phyloP scores from a whole-genome alignment of 2,797 vertebrate species.

The Kryptolebias ocellatus region DNA sequence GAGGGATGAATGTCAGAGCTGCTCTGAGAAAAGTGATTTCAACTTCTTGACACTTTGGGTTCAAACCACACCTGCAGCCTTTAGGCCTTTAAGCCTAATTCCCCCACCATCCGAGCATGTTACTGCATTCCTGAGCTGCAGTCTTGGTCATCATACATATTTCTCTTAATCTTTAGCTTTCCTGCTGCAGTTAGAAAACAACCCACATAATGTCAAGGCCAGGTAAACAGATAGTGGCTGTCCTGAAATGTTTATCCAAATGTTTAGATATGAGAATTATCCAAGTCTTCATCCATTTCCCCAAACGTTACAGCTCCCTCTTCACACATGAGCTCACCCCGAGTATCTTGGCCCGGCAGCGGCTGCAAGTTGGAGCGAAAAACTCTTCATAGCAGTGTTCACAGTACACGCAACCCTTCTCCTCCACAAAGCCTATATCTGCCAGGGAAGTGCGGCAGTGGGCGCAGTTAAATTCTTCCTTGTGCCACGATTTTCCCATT shows the following conservation, averaged over 20 bases:
- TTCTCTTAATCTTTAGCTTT: constrained; percentile 4
- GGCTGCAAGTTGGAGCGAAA: constrained; percentile 93
- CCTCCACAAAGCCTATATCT: constrained; percentile 94
- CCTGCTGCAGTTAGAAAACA: not conserved
- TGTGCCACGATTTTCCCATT: constrained; percentile 96
- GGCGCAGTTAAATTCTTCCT: constrained; percentile 95
- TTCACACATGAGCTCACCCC: constrained; percentile 84
- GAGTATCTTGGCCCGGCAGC: constrained; percentile 94
- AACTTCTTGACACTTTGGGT: constrained; percentile 54
- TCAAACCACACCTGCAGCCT: constrained; percentile 59
- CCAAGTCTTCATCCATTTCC: too few species aligned
- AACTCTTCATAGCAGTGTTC: constrained; percentile 96
- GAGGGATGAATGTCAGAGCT: constrained; percentile 68
- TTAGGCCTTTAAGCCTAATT: constrained; percentile 49
- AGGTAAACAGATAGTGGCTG: too few species aligned
- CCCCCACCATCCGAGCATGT: constrained; percentile 39
- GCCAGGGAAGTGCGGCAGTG: constrained; percentile 92
- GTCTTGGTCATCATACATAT: constrained; percentile 28
- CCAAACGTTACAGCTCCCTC: too few species aligned
- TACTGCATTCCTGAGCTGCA: constrained; percentile 46
- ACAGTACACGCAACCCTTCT: constrained; percentile 90
- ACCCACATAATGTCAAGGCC: not conserved
- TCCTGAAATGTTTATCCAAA: too few species aligned
- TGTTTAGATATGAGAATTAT: too few species aligned
- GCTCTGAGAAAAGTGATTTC: constrained; percentile 48